Base-by-base conservation (phyloP, 1,140 invertebrate genomes). In the Drosophila serrata region DNA sequence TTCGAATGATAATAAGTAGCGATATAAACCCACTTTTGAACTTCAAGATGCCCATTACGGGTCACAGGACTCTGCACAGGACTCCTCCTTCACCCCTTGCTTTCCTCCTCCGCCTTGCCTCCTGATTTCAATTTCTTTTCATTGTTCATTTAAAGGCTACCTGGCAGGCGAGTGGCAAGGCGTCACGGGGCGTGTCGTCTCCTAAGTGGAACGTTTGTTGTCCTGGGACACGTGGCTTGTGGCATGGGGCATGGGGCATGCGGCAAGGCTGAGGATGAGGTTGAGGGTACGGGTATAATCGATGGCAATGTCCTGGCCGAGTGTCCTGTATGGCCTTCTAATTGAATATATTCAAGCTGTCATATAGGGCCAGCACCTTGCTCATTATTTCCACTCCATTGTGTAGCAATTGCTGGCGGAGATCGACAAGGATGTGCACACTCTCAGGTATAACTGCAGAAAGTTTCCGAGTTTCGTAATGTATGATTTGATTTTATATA, bases 111-210 rank as follows among this genome's bases (percentile, higher is more conserved):
- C 9, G 29, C 2, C 13, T 4, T 17, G 24, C 11, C n/a, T 51
- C 3, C 15, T 22, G 19, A 53, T 15, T 31, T 31, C 31, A 37
- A 40, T 35, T 35, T 29, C 24, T 27, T 78, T 78, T 75, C 57
- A 70, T 78, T 85, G 74, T 85, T 77, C 68, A 85, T 77, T 85
- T 81, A 85, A 69, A 27, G 63, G 72, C 60, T 68, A 76, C 81
- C 81, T 84, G 55, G n/a, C 19, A 24, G 39, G 40, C 15, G 29
- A 22, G n/a, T 43, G 22, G 42, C 19, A 5, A 19, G 48, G 53
- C 55, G 53, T 22, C 3, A 6, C 35, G 35, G 60, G 61, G 61
- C 61, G 55, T 57, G 24, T 31, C 13, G 6, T 15, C 60, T 17
- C 31, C 55, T 46, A 48, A 67, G 39, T 55, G 60, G 51, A 42